Evolutionary conservation across 2,113 vertebrate genomes (phyloP).

Genomic region (Amphilophus citrinellus): DNA sequence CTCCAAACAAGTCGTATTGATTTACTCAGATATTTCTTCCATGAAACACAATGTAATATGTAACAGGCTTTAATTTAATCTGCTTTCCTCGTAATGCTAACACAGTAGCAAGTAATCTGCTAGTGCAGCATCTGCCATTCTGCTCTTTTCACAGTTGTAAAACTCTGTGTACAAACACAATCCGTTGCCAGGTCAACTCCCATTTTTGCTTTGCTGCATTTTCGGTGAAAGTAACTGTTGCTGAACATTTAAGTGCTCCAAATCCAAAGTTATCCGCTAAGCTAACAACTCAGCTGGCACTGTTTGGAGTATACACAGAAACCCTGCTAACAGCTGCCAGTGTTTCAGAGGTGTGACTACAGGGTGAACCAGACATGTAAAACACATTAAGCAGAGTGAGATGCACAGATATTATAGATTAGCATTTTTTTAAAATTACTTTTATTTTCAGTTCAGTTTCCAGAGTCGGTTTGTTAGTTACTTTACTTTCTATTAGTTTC

Average conservation of each 20-base stretch:
- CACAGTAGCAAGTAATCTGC: constrained; percentile 1
- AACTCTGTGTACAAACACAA: not conserved
- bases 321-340: not conserved
- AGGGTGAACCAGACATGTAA: not conserved
- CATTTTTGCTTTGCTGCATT: not conserved
- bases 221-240: not conserved
- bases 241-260: not conserved
- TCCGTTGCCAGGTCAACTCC: not conserved
- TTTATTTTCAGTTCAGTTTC: no score
- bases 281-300: not conserved
- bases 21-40: constrained; percentile 2
- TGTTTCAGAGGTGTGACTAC: not conserved
- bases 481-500: no score
- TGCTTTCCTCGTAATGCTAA: not conserved
- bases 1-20: not conserved
- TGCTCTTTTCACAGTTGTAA: not conserved
- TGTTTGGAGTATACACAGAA: not conserved
- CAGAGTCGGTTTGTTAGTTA: no score
- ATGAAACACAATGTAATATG: constrained; percentile 8
- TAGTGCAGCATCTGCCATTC: not conserved
- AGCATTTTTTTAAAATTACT: no score
- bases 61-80: constrained; percentile 1
- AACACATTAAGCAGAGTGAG: not conserved
- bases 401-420: no score
- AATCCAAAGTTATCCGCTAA: not conserved